phyloP scores from a whole-genome alignment of 2,113 vertebrate genomes.

The Spermophilus dauricus region DNA sequence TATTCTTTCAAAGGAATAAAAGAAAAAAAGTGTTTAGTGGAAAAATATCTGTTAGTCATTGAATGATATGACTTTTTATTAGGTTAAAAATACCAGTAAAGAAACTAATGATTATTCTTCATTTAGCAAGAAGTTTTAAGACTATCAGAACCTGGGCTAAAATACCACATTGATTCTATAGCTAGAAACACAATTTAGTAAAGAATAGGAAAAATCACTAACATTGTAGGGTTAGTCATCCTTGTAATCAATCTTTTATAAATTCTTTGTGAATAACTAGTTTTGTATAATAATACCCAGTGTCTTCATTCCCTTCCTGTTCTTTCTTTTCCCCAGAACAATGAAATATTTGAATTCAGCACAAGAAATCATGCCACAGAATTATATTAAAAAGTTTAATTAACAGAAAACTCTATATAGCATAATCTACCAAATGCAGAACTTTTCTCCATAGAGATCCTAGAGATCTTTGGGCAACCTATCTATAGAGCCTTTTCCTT shows the following conservation, averaged over 20 bases:
- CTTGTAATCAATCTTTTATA: slow-evolving; percentile 52
- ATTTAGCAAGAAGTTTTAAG: slow-evolving; percentile 49
- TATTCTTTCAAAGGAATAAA: neutral
- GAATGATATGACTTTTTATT: slow-evolving; percentile 24
- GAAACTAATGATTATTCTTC: slow-evolving; percentile 41
- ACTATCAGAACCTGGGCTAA: neutral
- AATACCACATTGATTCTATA: slow-evolving; percentile 32
- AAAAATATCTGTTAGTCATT: neutral
- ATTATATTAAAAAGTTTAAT: slow-evolving; percentile 20
- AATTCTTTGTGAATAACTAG: slow-evolving; percentile 19
- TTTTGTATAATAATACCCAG: neutral
- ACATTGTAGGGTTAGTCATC: neutral
- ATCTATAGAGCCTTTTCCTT: neutral
- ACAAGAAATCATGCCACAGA: neutral
- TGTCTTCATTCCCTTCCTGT: neutral
- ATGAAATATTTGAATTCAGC: slow-evolving; percentile 57
- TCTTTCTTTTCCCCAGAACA: neutral
- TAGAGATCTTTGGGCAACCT: neutral
- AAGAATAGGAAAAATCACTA: slow-evolving; percentile 45
- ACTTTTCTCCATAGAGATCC: neutral
- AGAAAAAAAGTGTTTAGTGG: neutral
- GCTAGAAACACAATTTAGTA: slow-evolving; percentile 20
- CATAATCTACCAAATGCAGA: neutral
- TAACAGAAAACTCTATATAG: neutral
- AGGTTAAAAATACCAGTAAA: neutral